Percentiles rank a stretch among this genome's conserved stretches.
These are phyloP conservation scores for Gyrodactylus bullatarudis DNA, from an alignment of 1,140 invertebrate genomes.

Conservation along the genomic window DNA sequence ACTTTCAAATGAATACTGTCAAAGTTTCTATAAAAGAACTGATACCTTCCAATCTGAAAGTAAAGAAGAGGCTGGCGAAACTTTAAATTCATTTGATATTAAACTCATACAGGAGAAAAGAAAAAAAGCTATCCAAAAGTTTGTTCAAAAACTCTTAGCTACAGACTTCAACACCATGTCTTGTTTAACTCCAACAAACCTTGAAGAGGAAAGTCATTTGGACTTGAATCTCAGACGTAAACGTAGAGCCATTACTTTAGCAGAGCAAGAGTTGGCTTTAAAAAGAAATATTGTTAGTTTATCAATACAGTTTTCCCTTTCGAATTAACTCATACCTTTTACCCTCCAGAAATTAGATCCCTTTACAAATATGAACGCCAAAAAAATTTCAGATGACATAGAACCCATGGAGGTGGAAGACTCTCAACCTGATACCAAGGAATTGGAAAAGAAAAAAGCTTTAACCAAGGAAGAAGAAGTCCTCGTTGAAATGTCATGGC, in stretches of 20 bases:
- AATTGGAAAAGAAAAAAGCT: background rate
- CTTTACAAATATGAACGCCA: background rate
- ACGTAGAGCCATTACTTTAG: background rate
- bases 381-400: background rate
- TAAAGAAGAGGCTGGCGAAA: background rate
- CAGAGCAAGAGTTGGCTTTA: background rate
- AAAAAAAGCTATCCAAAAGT: background rate
- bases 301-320: too few relatives aligned
- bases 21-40: background rate
- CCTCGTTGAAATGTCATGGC: background rate
- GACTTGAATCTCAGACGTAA: background rate
- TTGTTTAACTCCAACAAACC: too few relatives aligned
- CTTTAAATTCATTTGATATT: background rate
- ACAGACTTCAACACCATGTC: too few relatives aligned
- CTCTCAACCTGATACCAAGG: background rate
- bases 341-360: background rate
- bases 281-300: background rate
- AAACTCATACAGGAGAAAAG: background rate
- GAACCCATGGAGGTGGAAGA: background rate
- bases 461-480: background rate
- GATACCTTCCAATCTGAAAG: background rate
- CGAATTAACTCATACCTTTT: background rate
- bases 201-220: background rate
- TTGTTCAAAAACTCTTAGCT: background rate
- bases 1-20: background rate